phyloP scores from a whole-genome alignment of 2,797 vertebrate genomes.

The Diglossa cyanea region DNA sequence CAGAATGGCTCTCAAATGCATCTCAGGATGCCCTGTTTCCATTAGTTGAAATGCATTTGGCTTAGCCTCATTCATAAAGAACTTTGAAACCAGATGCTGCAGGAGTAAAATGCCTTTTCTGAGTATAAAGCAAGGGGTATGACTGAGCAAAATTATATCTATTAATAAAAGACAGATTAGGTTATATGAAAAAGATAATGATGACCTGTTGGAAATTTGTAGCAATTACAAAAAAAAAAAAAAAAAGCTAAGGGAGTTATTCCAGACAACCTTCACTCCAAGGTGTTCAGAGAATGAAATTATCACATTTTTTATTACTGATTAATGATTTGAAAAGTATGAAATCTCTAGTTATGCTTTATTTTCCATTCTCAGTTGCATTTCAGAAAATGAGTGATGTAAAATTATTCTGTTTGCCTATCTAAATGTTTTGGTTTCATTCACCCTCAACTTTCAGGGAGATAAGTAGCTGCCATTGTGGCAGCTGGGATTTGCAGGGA shows the following conservation, averaged over 20 bases:
- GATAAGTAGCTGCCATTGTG: neutral
- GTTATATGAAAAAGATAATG: neutral
- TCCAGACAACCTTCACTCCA: neutral
- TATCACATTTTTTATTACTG: neutral
- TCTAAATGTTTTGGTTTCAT: neutral
- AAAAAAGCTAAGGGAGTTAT: neutral
- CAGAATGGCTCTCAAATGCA: neutral
- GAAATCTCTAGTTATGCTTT: neutral
- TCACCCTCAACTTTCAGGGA: neutral
- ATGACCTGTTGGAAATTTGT: neutral
- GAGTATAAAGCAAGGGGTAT: neutral
- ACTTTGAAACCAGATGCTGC: conserved; percentile 1
- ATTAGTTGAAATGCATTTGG: conserved; percentile 21
- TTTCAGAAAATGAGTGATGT: neutral
- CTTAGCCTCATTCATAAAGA: neutral
- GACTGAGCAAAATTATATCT: neutral
- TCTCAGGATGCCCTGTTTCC: neutral
- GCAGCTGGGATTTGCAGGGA: neutral
- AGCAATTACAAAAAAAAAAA: neutral
- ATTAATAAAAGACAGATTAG: neutral
- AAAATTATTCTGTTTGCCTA: neutral
- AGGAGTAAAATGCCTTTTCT: conserved; percentile 11
- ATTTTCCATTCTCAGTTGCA: neutral
- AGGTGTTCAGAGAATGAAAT: neutral
- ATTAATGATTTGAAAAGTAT: neutral